phyloP scores from a whole-genome alignment of 1,140 invertebrate species.

The Bombus picipes region DNA sequence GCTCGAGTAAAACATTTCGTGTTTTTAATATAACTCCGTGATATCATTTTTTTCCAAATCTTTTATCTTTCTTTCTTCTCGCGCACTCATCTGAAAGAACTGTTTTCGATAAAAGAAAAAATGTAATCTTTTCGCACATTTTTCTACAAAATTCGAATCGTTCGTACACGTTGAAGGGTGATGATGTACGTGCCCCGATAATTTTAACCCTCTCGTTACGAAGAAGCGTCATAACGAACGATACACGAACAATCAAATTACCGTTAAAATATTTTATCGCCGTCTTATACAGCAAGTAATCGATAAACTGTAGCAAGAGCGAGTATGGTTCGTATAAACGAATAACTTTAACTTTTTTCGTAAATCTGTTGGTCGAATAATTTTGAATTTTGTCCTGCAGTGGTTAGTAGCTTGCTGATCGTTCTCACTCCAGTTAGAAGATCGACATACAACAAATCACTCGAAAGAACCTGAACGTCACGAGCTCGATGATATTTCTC shows the following conservation, averaged over 20 bases:
- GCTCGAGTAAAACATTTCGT: no score
- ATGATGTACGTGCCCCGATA: not conserved
- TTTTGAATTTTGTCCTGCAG: not conserved
- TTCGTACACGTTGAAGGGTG: not conserved
- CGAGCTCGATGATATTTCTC: no score
- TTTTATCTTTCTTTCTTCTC: no score
- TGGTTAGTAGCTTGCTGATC: no score
- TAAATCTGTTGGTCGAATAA: not conserved
- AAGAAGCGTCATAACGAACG: not conserved
- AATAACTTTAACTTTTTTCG: not conserved
- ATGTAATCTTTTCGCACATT: no score
- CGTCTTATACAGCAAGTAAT: not conserved
- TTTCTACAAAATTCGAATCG: not conserved
- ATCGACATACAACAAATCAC: no score
- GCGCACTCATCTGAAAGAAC: no score
- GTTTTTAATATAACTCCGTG: no score
- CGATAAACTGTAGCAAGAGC: not conserved
- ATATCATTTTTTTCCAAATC: no score
- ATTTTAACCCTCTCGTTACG: not conserved
- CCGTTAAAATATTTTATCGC: not conserved
- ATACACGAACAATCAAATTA: not conserved
- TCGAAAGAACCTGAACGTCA: no score
- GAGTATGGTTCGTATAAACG: not conserved
- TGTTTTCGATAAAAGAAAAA: no score
- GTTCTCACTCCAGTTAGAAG: no score